phyloP scores from a whole-genome alignment of 2,888 invertebrate species.

The Polydrusus cervinus region DNA sequence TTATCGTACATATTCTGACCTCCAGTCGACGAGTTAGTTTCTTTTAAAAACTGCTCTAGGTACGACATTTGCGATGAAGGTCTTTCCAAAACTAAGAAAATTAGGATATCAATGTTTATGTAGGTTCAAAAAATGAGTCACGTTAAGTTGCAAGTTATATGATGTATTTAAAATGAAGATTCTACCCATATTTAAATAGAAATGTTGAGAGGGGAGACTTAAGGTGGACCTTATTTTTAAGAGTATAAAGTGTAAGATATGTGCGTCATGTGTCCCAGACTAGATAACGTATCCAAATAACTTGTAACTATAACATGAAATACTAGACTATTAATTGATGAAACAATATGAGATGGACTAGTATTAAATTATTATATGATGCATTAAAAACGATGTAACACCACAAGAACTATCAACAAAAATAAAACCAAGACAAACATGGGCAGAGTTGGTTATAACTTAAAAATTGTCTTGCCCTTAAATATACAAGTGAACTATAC shows the following conservation, averaged over 20 bases:
- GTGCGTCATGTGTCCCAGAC: background rate
- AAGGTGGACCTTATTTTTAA: no score
- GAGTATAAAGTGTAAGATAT: no score
- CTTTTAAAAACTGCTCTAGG: constrained; percentile 91
- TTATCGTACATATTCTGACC: constrained; percentile 65
- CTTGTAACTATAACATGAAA: background rate
- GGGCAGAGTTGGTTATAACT: constrained; percentile 33
- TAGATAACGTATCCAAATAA: background rate
- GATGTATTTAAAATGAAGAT: no score
- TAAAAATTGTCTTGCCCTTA: constrained; percentile 13
- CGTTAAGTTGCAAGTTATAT: constrained; percentile 32
- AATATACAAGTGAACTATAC: constrained; percentile 38
- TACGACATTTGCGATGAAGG: constrained; percentile 94
- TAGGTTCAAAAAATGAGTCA: constrained; percentile 13
- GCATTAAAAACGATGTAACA: constrained; percentile 50
- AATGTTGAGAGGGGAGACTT: no score
- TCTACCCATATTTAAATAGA: no score
- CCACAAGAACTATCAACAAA: constrained; percentile 49
- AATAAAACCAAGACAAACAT: constrained; percentile 47
- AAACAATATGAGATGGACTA: constrained; percentile 42
- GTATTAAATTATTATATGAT: constrained; percentile 46
- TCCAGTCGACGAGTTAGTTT: constrained; percentile 72
- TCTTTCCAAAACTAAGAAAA: constrained; percentile 83
- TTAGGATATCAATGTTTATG: background rate
- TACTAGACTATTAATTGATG: constrained; percentile 29